phyloP scores from a whole-genome alignment of 2,113 vertebrate genomes.

The Rostratula benghalensis region DNA sequence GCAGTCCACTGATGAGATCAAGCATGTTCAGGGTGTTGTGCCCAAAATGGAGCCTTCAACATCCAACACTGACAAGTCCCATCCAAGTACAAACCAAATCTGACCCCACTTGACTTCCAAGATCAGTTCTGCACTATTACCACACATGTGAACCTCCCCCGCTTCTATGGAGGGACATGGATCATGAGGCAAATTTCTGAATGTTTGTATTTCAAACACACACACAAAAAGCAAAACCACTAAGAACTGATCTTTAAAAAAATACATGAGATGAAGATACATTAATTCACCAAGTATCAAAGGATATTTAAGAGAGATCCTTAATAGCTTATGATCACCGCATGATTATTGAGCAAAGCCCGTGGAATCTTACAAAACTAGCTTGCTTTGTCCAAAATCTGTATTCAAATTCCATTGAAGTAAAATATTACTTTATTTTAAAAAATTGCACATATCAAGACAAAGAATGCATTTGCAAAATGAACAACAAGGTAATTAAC shows the following conservation, averaged over 20 bases:
- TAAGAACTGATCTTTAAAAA: background rate
- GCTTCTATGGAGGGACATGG: accelerated
- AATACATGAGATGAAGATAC: background rate
- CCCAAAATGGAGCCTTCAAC: background rate
- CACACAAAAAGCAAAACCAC: background rate
- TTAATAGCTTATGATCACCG: background rate
- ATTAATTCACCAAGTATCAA: background rate
- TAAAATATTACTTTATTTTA: background rate
- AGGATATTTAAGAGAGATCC: background rate
- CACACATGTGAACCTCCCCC: background rate
- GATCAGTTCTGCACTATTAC: background rate
- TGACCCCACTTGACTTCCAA: background rate
- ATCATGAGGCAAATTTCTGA: accelerated
- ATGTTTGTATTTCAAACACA: background rate
- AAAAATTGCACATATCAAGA: background rate
- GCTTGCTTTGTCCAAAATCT: background rate
- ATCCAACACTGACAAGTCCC: background rate
- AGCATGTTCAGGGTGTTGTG: background rate
- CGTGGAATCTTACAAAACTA: background rate
- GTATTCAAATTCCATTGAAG: background rate
- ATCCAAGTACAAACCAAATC: background rate
- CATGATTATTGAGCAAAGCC: background rate
- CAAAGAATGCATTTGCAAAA: background rate
- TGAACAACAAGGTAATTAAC: background rate
- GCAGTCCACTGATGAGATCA: background rate